Percentiles rank a stretch among this genome's conserved stretches.
Evolutionary conservation across 2,888 invertebrate species (phyloP).

Genomic region (Dynastes grantii): DNA sequence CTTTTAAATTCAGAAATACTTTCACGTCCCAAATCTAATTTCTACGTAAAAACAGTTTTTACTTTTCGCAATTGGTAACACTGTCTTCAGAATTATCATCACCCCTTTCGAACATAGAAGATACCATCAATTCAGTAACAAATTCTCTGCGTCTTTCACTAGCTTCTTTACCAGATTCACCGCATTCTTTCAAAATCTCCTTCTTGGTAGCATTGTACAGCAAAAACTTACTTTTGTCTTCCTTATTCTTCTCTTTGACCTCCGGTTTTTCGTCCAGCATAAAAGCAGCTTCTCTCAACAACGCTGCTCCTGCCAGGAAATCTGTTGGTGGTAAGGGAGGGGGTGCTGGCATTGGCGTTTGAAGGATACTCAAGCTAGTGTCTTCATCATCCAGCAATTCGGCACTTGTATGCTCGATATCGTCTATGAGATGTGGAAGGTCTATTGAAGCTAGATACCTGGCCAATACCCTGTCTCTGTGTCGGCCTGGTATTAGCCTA

Average conservation of each 20-base stretch:
- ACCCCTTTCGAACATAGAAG: conserved; percentile 42
- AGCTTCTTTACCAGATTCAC: conserved; percentile 36
- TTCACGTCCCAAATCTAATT: too few relatives aligned
- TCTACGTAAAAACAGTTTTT: too few relatives aligned
- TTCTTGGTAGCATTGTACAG: conserved; percentile 48
- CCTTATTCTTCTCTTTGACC: conserved; percentile 40
- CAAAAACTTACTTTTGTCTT: conserved; percentile 47
- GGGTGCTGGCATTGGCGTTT: conserved; percentile 48
- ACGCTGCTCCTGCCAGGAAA: conserved; percentile 48
- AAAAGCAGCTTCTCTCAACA: conserved; percentile 49
- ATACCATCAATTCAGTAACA: conserved; percentile 38
- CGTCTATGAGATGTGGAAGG: conserved; percentile 51
- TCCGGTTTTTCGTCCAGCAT: conserved; percentile 49
- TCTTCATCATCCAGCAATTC: conserved; percentile 51
- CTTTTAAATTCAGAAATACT: too few relatives aligned
- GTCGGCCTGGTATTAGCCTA: conserved; percentile 48
- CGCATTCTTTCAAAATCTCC: conserved; percentile 47
- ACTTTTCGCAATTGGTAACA: too few relatives aligned
- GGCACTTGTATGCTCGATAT: conserved; percentile 51
- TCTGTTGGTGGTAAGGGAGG: conserved; percentile 51
- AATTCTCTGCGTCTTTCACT: conserved; percentile 41
- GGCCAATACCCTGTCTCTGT: conserved; percentile 50
- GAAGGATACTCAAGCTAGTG: conserved; percentile 45
- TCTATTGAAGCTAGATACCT: conserved; percentile 51
- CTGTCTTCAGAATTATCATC: too few relatives aligned